phyloP scores from a whole-genome alignment of 1,140 invertebrate genomes.

The Oncopeltus fasciatus region DNA sequence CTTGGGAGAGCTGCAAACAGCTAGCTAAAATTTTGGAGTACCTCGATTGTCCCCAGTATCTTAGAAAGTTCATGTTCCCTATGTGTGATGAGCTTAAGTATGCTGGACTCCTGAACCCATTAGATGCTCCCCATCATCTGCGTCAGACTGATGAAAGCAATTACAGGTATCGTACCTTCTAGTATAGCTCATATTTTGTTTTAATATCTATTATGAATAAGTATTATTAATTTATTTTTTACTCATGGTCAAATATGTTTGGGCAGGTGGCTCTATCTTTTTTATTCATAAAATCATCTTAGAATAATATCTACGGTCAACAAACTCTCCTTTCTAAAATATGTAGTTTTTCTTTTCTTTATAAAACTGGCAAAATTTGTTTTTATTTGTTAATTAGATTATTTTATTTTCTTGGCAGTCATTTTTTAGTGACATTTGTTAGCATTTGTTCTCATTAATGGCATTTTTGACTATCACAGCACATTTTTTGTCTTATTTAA shows the following conservation, averaged over 20 bases:
- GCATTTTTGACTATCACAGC: too few relatives aligned
- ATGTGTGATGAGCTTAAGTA: slow-evolving; percentile 70
- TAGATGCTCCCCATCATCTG: slow-evolving; percentile 88
- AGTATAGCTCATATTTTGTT: not conserved
- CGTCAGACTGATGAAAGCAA: slow-evolving; percentile 56
- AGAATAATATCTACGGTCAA: too few relatives aligned
- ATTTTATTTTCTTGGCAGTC: too few relatives aligned
- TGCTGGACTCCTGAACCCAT: slow-evolving; percentile 74
- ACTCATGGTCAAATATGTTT: not conserved
- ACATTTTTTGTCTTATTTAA: too few relatives aligned
- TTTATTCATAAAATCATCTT: not conserved
- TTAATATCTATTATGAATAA: not conserved
- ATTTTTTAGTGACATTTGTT: too few relatives aligned
- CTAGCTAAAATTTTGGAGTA: slow-evolving; percentile 84
- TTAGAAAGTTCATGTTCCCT: slow-evolving; percentile 85
- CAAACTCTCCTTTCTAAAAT: slow-evolving; percentile 26
- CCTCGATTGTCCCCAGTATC: slow-evolving; percentile 92
- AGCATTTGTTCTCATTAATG: too few relatives aligned
- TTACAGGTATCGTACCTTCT: slow-evolving; percentile 37
- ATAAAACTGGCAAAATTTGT: too few relatives aligned
- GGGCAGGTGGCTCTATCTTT: not conserved
- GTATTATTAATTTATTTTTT: not conserved
- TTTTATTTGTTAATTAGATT: too few relatives aligned
- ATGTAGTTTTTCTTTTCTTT: too few relatives aligned
- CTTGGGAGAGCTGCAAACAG: slow-evolving; percentile 51